Evolutionary conservation across 2,797 vertebrate species (phyloP).

Genomic region (Acestrorhynchus altus): DNA sequence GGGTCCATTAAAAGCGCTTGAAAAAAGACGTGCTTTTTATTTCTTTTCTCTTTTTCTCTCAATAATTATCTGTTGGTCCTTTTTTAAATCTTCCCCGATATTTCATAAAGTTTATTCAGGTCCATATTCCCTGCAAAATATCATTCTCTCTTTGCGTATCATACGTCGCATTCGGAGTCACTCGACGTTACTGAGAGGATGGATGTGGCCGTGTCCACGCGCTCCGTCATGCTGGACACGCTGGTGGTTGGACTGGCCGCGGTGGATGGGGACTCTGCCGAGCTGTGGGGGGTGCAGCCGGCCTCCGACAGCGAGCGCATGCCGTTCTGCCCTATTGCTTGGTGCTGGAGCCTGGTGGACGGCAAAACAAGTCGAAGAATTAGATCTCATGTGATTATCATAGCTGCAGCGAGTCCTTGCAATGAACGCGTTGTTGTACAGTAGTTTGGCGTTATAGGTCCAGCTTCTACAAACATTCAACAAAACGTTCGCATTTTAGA

Average conservation of each 20-base stretch:
- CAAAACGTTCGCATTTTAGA: neutral
- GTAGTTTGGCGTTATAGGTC: neutral
- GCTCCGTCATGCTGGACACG: constrained; percentile 96
- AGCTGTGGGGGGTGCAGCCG: constrained; percentile 96
- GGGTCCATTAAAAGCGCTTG: constrained; percentile 95
- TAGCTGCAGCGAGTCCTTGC: neutral
- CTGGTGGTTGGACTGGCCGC: constrained; percentile 98
- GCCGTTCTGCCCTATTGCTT: constrained; percentile 96
- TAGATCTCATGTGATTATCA: constrained; percentile 22
- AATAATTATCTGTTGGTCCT: constrained; percentile 85
- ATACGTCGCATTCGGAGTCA: constrained; percentile 99
- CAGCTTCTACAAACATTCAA: neutral
- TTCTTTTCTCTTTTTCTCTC: constrained; percentile 72
- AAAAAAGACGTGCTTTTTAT: constrained; percentile 93
- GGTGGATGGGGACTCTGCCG: constrained; percentile 97
- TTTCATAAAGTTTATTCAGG: constrained; percentile 83
- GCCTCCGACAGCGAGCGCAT: constrained; percentile 97
- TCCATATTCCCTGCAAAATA: constrained; percentile 76
- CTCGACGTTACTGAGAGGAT: constrained; percentile 99
- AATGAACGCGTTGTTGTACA: no score
- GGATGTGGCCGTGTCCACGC: constrained; percentile 95
- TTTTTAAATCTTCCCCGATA: constrained; percentile 82
- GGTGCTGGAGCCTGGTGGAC: constrained; percentile 92
- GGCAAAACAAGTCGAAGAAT: constrained; percentile 67
- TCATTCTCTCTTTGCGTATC: constrained; percentile 81